phyloP scores from a whole-genome alignment of 1,140 invertebrate genomes.

The Sitophilus oryzae region DNA sequence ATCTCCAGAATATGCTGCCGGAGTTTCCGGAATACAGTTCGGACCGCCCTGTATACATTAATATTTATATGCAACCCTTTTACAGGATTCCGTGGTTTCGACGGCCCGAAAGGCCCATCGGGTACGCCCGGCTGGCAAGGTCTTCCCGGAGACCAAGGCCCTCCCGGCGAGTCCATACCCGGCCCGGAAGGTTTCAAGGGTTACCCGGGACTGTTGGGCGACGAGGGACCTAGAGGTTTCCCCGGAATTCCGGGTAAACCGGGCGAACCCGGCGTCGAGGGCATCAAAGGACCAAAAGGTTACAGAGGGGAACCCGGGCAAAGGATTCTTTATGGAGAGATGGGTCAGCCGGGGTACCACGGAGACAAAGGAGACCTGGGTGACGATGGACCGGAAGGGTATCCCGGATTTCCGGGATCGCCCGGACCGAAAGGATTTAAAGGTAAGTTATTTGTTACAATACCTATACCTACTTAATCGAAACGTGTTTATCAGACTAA shows the following conservation, averaged over 20 bases:
- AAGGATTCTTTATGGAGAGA: constrained; percentile 47
- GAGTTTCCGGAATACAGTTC: no score
- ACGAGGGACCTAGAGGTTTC: constrained; percentile 53
- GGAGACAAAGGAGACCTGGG: constrained; percentile 55
- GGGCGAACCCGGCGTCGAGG: constrained; percentile 58
- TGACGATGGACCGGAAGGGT: constrained; percentile 46
- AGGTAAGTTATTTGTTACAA: constrained; percentile 38
- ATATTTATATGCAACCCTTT: no score
- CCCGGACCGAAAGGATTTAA: constrained; percentile 54
- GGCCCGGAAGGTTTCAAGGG: constrained; percentile 60
- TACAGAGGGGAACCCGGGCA: constrained; percentile 48
- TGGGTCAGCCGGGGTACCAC: constrained; percentile 49
- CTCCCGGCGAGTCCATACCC: constrained; percentile 53
- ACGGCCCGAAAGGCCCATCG: constrained; percentile 51
- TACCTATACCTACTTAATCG: no score
- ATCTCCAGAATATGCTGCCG: no score
- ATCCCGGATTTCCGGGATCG: constrained; percentile 48
- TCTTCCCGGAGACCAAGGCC: constrained; percentile 53
- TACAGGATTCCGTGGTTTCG: constrained; percentile 50
- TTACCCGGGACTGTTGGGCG: constrained; percentile 55
- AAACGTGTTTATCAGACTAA: no score
- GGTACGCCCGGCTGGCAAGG: constrained; percentile 64
- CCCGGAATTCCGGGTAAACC: constrained; percentile 45
- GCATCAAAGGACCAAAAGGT: constrained; percentile 51
- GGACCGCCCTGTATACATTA: no score